Evolutionary conservation across 2,113 vertebrate genomes (phyloP).

Genomic region (Gnathonemus echidnorhynchus): DNA sequence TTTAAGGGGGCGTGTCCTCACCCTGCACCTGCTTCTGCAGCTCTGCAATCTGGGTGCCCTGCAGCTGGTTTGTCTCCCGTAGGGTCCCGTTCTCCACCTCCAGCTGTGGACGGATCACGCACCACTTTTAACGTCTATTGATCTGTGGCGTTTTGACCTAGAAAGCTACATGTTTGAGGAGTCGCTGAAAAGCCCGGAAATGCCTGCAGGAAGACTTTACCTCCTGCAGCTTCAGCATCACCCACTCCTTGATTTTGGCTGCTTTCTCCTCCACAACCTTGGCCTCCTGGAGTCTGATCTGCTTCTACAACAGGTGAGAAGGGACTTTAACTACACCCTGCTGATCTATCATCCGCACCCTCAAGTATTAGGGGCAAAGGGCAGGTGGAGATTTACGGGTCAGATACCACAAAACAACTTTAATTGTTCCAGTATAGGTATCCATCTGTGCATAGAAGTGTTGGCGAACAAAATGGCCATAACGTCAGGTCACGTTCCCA

Average conservation of each 20-base stretch:
- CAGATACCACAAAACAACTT: background rate
- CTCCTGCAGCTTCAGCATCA: constrained; percentile 89
- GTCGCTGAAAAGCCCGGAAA: background rate
- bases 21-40: constrained; percentile 79
- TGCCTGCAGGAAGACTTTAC: constrained; percentile 47
- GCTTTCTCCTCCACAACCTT: constrained; percentile 97
- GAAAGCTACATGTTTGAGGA: background rate
- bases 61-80: constrained; percentile 77
- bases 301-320: constrained; percentile 64
- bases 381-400: background rate
- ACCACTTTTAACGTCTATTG: background rate
- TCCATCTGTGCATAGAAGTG: background rate
- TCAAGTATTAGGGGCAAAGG: background rate
- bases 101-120: constrained; percentile 52
- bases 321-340: background rate
- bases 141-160: background rate
- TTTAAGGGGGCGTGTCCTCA: constrained; percentile 38
- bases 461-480: background rate
- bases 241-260: constrained; percentile 98
- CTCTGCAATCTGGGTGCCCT: constrained; percentile 75
- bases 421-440: background rate
- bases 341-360: background rate
- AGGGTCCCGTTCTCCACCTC: constrained; percentile 86
- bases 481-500: constrained; percentile 37
- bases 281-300: constrained; percentile 82